Base-by-base conservation (phyloP, 1,140 invertebrate species). In the Artemia franciscana region DNA sequence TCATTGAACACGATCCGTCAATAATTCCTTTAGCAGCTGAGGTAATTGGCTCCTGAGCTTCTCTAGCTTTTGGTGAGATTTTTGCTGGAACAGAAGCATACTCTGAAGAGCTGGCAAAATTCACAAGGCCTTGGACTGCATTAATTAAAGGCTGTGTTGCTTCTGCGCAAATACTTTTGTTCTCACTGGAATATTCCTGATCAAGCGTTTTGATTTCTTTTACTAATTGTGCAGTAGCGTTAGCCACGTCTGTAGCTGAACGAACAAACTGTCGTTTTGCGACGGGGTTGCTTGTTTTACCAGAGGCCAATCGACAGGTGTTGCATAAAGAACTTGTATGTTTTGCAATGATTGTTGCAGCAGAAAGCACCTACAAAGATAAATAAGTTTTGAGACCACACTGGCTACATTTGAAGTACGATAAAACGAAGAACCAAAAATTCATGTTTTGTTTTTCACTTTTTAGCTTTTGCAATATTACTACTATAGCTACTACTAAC, bases 241-340 rank as follows among this genome's bases (percentile, higher is more conserved):
- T 94, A 23, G 95, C 95, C 1, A 98, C 91, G 71, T 96, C 90
- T 72, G 95, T 95, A 24, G 93, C 93, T 64, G 90, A 88, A 70
- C 97, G 91, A 18, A 98, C 92, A 73, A 98, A 98, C 71, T 97
- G 91, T 64, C 91, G 75, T 73, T 96, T 96, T 39, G 91, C 88
- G 23, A 90, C 87, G 0, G 92, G 87, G 74, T 97, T 94, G 60
- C 78, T 82, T 3, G 90, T 95, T 72, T 87, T 89, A 59, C 86
- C 85, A 12, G 91, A 95, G 0, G 94, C 93, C 2, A 85, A 77
- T 21, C 94, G 79, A 71, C 94, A 98, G 26, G 91, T 86, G 69
- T 92, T 95, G 72, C 93, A 98, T 15, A 98, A 75, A 9, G 91
- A 84, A 65, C 89, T 93, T 0, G 94, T 97, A 73, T 98, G 90